A percentile compares a stretch with the other conserved stretches of the same genome.
Conservation (phyloP, 2,888 invertebrate species). For the Drosophila meridiana region DNA sequence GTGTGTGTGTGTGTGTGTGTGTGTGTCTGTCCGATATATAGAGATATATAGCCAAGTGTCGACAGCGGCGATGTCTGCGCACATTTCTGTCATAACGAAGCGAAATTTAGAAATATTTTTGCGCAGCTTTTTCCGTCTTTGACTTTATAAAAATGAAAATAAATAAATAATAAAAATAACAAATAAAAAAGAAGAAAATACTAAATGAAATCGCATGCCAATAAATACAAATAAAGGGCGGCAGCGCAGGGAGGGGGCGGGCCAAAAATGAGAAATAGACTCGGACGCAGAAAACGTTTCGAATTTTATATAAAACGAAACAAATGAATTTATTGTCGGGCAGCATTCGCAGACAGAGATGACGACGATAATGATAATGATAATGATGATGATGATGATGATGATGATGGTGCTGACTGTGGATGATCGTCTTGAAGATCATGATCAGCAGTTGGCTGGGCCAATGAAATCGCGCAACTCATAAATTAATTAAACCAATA, state of each 20-base stretch:
- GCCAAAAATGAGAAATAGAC: constrained; percentile 71
- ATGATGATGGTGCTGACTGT: constrained; percentile 6
- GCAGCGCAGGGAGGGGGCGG: constrained; percentile 29
- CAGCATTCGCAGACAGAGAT: constrained; percentile 18
- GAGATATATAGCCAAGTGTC: constrained; percentile 42
- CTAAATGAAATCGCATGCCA: constrained; percentile 10
- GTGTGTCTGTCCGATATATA: constrained; percentile 19
- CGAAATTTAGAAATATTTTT: constrained; percentile 58
- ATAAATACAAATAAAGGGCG: constrained; percentile 39
- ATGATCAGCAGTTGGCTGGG: constrained; percentile 23
- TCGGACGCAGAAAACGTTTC: constrained; percentile 48
- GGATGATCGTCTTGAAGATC: constrained; percentile 14
- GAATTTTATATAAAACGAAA: constrained; percentile 55
- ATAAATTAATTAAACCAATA: constrained; percentile 83
- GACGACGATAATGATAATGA: constrained; percentile 5
- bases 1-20: neutral
- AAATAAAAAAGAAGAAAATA: neutral
- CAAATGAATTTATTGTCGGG: constrained; percentile 70
- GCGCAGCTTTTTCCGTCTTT: constrained; percentile 32
- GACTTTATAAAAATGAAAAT: constrained; percentile 64
- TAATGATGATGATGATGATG: constrained; percentile 11
- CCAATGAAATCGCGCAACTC: constrained; percentile 77
- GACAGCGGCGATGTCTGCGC: constrained; percentile 43
- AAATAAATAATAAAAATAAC: constrained; percentile 55
- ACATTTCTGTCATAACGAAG: constrained; percentile 78